Evolutionary conservation across 2,113 vertebrate species (phyloP).

Genomic region (Hassar affinis): DNA sequence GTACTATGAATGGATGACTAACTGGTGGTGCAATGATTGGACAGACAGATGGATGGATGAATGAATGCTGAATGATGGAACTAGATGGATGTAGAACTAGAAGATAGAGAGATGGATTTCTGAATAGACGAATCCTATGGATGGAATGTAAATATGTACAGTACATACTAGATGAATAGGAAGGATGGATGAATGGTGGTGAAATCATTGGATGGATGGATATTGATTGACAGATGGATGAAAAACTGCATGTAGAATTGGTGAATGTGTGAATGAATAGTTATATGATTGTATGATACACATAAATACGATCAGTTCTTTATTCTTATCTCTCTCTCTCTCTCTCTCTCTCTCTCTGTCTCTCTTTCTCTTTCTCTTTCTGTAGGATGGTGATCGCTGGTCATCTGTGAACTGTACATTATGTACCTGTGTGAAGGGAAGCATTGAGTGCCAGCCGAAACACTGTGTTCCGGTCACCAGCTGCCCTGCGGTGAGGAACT

Average conservation of each 20-base stretch:
- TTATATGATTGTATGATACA: neutral
- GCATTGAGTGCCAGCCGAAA: slow-evolving; percentile 86
- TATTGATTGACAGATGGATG: neutral
- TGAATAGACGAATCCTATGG: neutral
- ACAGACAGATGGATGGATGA: neutral
- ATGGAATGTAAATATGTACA: neutral
- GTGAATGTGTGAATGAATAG: neutral
- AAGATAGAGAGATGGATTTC: neutral
- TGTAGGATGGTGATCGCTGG: slow-evolving; percentile 96
- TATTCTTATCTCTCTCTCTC: neutral
- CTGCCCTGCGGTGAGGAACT: slow-evolving; percentile 87
- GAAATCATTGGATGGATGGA: neutral
- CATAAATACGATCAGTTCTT: neutral
- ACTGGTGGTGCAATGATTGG: neutral
- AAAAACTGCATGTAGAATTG: neutral
- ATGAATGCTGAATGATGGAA: neutral
- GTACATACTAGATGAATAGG: neutral
- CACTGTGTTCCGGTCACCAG: slow-evolving; percentile 88
- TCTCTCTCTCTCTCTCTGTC: neutral
- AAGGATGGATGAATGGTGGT: neutral
- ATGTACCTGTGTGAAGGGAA: slow-evolving; percentile 89
- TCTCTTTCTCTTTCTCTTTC: neutral
- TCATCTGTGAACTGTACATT: slow-evolving; percentile 93
- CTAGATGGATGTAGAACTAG: neutral
- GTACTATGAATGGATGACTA: neutral